Evolutionary conservation across 2,888 invertebrate genomes (phyloP).

Genomic region (Masnerella sp.): DNA sequence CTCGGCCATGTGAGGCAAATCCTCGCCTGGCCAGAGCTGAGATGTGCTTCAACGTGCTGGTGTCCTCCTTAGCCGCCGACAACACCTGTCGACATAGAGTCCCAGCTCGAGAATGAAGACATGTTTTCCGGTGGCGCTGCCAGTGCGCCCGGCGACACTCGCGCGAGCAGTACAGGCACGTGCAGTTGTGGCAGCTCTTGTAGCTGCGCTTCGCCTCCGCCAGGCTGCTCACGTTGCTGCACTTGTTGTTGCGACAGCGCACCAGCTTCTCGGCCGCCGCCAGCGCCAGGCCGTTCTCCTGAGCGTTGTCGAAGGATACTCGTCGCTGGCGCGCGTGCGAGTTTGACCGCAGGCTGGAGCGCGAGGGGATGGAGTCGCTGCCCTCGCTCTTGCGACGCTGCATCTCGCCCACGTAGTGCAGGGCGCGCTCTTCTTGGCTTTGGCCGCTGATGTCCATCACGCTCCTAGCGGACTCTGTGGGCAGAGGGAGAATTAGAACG

Average conservation of each 20-base stretch:
- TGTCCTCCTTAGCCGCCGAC: constrained; percentile 88
- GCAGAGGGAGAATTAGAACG: constrained; percentile 17
- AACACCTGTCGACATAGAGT: constrained; percentile 91
- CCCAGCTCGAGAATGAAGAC: constrained; percentile 93
- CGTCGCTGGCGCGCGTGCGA: constrained; percentile 71
- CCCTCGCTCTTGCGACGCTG: constrained; percentile 83
- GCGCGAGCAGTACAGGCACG: constrained; percentile 94
- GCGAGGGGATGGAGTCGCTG: constrained; percentile 78
- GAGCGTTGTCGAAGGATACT: constrained; percentile 81
- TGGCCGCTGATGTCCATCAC: constrained; percentile 66
- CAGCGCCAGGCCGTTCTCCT: constrained; percentile 78
- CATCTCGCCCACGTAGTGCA: constrained; percentile 70
- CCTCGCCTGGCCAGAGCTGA: constrained; percentile 91
- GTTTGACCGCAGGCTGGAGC: constrained; percentile 56
- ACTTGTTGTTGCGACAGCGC: constrained; percentile 89
- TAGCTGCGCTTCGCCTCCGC: constrained; percentile 89
- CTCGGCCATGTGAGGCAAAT: constrained; percentile 89
- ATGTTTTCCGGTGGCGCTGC: constrained; percentile 94
- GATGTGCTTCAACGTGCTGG: constrained; percentile 86
- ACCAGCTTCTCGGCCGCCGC: constrained; percentile 80
- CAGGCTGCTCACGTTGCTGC: constrained; percentile 84
- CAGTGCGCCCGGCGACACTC: constrained; percentile 94
- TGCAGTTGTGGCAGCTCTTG: constrained; percentile 97
- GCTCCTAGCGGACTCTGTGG: constrained; percentile 74
- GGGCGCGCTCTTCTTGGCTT: constrained; percentile 62